Percentiles rank a stretch among this genome's conserved stretches.
phyloP scores from a whole-genome alignment of 2,888 invertebrate genomes.

The Rhagophthalmus giganteus region DNA sequence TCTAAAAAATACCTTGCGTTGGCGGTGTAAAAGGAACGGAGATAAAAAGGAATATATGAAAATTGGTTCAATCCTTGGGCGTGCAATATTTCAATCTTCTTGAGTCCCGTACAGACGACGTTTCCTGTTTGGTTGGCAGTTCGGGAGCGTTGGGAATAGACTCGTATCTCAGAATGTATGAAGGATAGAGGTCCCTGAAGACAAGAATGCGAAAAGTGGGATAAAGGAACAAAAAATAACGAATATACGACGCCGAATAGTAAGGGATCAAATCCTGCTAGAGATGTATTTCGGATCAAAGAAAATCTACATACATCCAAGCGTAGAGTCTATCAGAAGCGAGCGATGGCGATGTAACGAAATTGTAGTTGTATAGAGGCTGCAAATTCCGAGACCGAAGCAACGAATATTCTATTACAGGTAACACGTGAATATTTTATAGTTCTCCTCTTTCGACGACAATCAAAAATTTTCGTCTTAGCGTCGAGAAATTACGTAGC shows the following conservation, averaged over 20 bases:
- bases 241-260: slow-evolving; percentile 50
- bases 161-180: slow-evolving; percentile 51
- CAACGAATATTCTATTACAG: slow-evolving; percentile 33
- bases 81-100: slow-evolving; percentile 55
- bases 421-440: slow-evolving; percentile 42
- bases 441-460: slow-evolving; percentile 29
- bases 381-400: slow-evolving; percentile 32
- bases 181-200: slow-evolving; percentile 54
- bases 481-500: no score
- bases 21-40: slow-evolving; percentile 35
- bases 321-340: slow-evolving; percentile 42
- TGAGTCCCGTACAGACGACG: slow-evolving; percentile 50
- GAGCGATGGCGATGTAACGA: slow-evolving; percentile 40
- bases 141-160: slow-evolving; percentile 51
- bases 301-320: slow-evolving; percentile 51
- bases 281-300: slow-evolving; percentile 53
- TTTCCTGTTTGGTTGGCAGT: slow-evolving; percentile 53
- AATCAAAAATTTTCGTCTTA: slow-evolving; percentile 19
- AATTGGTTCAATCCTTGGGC: slow-evolving; percentile 55
- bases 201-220: slow-evolving; percentile 53
- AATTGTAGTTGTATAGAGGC: slow-evolving; percentile 38
- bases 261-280: slow-evolving; percentile 45
- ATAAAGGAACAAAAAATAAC: slow-evolving; percentile 52
- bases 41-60: slow-evolving; percentile 53
- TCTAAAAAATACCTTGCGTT: slow-evolving; percentile 36